Percentiles rank a stretch among this genome's conserved stretches.
phyloP scores from a whole-genome alignment of 2,888 invertebrate genomes.

The Synanthedon myopaeformis region DNA sequence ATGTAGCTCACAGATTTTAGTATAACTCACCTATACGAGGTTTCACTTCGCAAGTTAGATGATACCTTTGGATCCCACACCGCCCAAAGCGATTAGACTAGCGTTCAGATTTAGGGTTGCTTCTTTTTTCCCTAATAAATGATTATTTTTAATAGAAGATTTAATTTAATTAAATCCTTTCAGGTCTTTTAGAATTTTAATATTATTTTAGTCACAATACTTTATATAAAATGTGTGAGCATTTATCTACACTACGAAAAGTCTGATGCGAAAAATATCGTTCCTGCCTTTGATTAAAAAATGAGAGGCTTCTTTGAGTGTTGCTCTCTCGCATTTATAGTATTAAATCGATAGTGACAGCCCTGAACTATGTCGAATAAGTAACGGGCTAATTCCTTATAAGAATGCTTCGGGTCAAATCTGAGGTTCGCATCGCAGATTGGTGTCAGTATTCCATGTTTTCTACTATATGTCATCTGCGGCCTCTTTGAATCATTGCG shows the following conservation, averaged over 20 bases:
- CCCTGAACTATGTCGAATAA: conserved; percentile 41
- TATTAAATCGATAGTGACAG: conserved; percentile 14
- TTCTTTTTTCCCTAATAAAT: background rate
- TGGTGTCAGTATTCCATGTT: conserved; percentile 59
- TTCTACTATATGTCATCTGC: conserved; percentile 53
- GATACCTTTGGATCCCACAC: conserved; percentile 35
- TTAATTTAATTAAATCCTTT: too few species aligned
- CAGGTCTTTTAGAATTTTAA: background rate
- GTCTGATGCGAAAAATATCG: too few species aligned
- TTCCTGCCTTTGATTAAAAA: too few species aligned
- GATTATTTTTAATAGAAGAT: too few species aligned
- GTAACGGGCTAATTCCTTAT: conserved; percentile 60
- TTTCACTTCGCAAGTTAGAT: conserved; percentile 22
- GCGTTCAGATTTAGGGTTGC: conserved; percentile 19
- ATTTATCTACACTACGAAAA: too few species aligned
- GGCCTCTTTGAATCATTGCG: conserved; percentile 26
- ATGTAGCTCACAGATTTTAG: conserved; percentile 16
- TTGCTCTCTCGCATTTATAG: too few species aligned
- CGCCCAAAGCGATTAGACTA: conserved; percentile 25
- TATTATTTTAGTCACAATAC: background rate
- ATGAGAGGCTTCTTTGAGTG: too few species aligned
- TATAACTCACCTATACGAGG: conserved; percentile 2
- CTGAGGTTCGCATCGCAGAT: conserved; percentile 52
- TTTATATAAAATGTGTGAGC: background rate
- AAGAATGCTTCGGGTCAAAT: conserved; percentile 58